These are phyloP conservation scores for Ophion costatus DNA, from an alignment of 2,888 invertebrate genomes.

Conservation along the genomic window DNA sequence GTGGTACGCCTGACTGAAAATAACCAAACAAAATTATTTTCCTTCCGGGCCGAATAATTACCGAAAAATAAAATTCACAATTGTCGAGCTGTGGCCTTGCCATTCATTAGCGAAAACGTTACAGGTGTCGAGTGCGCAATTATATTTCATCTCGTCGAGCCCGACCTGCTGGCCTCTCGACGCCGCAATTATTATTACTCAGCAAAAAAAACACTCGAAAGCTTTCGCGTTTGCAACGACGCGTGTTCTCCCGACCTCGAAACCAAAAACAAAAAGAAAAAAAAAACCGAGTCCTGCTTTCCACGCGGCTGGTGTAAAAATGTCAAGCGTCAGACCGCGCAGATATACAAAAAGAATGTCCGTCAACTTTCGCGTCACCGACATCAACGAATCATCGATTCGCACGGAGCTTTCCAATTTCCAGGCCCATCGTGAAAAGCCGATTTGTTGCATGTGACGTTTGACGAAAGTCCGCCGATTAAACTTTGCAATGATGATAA, in stretches of 20 bases:
- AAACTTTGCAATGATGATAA: background rate
- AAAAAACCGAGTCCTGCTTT: background rate
- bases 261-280: conserved; percentile 9
- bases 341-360: no score
- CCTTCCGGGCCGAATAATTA: conserved; percentile 1
- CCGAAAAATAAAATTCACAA: conserved; percentile 24
- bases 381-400: conserved; percentile 27
- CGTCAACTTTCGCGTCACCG: background rate
- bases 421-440: background rate
- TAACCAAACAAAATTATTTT: background rate
- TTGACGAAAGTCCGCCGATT: background rate
- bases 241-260: conserved; percentile 47
- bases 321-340: conserved; percentile 47
- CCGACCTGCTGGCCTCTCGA: conserved; percentile 22
- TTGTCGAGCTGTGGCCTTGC: conserved; percentile 25
- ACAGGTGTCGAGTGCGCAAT: conserved; percentile 39
- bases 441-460: background rate
- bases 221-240: conserved; percentile 31
- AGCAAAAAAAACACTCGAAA: conserved; percentile 11
- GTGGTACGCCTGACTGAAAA: background rate
- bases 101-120: conserved; percentile 47
- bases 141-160: conserved; percentile 38
- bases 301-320: conserved; percentile 31
- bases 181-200: conserved; percentile 44
- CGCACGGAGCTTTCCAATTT: background rate